Percentiles rank a stretch among this genome's conserved stretches.
phyloP scores from a whole-genome alignment of 2,113 vertebrate species.

The Gavia stellata region DNA sequence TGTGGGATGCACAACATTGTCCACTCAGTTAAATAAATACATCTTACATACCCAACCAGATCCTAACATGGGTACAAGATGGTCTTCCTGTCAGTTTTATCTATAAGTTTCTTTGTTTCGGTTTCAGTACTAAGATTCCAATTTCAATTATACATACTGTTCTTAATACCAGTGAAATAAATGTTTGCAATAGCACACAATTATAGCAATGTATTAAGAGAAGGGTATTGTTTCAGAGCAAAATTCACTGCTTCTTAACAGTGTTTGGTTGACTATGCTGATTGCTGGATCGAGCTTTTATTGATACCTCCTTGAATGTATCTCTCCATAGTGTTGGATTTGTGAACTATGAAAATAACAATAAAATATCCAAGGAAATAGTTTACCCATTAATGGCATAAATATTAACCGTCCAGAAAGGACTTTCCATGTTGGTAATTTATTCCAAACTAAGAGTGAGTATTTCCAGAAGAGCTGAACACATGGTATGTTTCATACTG shows the following conservation, averaged over 20 bases:
- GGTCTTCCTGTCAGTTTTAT: not conserved
- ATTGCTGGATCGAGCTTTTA: not conserved
- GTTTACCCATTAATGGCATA: not conserved
- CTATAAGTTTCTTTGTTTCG: not conserved
- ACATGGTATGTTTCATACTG: fast-evolving
- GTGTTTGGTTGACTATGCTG: not conserved
- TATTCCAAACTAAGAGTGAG: not conserved
- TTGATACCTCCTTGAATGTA: not conserved
- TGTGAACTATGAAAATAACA: not conserved
- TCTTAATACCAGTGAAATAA: not conserved
- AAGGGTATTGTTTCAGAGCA: not conserved
- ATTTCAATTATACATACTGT: not conserved
- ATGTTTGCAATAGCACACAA: not conserved
- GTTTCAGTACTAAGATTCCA: not conserved
- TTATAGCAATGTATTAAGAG: not conserved
- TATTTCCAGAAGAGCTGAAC: not conserved
- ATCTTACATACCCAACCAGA: not conserved
- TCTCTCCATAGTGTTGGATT: not conserved
- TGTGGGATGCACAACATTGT: not conserved
- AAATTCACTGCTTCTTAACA: not conserved
- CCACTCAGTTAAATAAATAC: not conserved
- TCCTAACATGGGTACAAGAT: not conserved
- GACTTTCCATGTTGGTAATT: not conserved
- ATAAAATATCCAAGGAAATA: not conserved
- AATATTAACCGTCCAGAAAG: not conserved